Evolutionary conservation across 2,797 vertebrate genomes (phyloP).

Genomic region (Chelidonichthys spinosus): DNA sequence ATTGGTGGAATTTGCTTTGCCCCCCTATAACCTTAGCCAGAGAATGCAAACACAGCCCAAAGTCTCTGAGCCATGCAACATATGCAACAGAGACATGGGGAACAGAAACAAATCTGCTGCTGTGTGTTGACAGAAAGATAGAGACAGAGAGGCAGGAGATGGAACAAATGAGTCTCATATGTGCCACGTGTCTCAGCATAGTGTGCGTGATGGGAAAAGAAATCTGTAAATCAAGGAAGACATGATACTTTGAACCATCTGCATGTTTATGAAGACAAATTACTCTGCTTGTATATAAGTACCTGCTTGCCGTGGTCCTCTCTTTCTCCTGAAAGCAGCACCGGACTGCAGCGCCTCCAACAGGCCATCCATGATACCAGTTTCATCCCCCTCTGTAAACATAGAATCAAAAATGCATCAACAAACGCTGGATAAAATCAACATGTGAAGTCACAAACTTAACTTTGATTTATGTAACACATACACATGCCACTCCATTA

Average conservation of each 20-base stretch:
- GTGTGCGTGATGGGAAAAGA: constrained; percentile 17
- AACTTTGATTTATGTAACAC: constrained; percentile 6
- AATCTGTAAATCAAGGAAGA: constrained; percentile 26
- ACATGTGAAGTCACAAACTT: constrained; percentile 18
- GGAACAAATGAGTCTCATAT: constrained; percentile 27
- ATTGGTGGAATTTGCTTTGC: constrained; percentile 36
- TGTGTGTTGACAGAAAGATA: constrained; percentile 41
- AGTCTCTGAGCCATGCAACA: constrained; percentile 54
- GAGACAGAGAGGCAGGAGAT: constrained; percentile 1
- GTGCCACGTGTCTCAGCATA: constrained; percentile 10
- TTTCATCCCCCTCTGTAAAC: constrained; percentile 85
- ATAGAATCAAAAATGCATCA: constrained; percentile 35
- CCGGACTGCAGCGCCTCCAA: constrained; percentile 87
- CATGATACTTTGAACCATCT: constrained; percentile 32
- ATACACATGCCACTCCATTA: neutral
- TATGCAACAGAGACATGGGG: constrained; percentile 45
- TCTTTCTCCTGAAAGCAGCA: constrained; percentile 87
- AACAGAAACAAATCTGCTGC: constrained; percentile 60
- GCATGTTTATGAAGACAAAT: constrained; percentile 30
- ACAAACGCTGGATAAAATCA: constrained; percentile 25
- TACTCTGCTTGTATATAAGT: constrained; percentile 36
- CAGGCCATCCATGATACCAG: constrained; percentile 88
- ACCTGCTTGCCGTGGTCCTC: constrained; percentile 88
- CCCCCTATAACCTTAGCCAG: constrained; percentile 29
- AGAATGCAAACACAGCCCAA: constrained; percentile 36